phyloP scores from a whole-genome alignment of 30 jellyfish, hydroid and myxozoan species.

The Cassiopea andromeda region DNA sequence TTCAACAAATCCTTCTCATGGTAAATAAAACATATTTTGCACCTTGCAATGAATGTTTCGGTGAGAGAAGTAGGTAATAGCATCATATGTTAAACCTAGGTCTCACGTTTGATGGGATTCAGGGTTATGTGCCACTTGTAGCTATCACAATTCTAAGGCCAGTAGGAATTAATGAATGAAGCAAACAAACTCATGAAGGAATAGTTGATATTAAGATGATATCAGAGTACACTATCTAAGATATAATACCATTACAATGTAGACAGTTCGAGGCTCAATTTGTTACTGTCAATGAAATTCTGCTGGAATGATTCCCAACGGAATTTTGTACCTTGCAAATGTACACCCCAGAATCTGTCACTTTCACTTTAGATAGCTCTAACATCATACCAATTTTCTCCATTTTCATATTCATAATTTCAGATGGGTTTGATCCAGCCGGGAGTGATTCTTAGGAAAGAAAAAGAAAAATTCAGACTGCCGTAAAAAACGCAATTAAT shows the following conservation, averaged over 20 bases:
- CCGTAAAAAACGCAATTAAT: too few relatives aligned
- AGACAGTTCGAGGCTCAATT: not conserved
- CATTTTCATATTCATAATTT: constrained; percentile 11
- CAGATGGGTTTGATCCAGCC: constrained; percentile 25
- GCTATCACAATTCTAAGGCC: too few relatives aligned
- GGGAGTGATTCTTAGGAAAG: constrained; percentile 48
- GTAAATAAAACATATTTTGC: too few relatives aligned
- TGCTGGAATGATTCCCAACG: constrained; percentile 17
- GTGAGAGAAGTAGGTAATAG: too few relatives aligned
- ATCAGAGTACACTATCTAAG: not conserved
- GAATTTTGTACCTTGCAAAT: constrained; percentile 40
- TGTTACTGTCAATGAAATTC: constrained; percentile 39
- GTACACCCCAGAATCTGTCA: constrained; percentile 41
- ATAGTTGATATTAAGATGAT: not conserved
- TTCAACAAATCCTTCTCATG: too few relatives aligned
- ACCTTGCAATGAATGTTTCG: too few relatives aligned
- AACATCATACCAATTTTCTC: constrained; percentile 65
- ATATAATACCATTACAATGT: not conserved
- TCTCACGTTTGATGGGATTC: too few relatives aligned
- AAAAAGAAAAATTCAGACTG: too few relatives aligned
- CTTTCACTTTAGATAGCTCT: constrained; percentile 15
- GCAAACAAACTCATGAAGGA: not conserved
- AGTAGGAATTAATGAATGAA: not conserved
- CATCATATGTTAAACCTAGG: too few relatives aligned
- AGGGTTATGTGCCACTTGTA: too few relatives aligned